phyloP scores from a whole-genome alignment of 2,888 invertebrate genomes.

The Keiferia lycopersicella region DNA sequence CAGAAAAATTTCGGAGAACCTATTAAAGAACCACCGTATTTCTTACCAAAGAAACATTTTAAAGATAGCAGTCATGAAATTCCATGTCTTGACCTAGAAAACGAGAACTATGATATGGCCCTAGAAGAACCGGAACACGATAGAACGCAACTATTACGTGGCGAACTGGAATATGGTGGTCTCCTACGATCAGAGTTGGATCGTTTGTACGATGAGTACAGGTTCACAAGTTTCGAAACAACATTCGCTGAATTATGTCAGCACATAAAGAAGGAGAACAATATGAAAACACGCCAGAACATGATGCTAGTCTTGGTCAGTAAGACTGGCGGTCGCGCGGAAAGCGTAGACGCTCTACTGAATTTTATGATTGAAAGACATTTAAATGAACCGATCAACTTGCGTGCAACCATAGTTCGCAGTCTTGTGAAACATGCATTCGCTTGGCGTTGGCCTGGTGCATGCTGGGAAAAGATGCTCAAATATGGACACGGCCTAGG shows the following conservation, averaged over 20 bases:
- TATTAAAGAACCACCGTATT: constrained; percentile 44
- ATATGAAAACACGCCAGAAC: too few species aligned
- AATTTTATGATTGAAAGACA: constrained; percentile 47
- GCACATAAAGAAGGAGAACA: too few species aligned
- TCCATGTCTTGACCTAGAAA: constrained; percentile 32
- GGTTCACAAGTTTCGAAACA: constrained; percentile 54
- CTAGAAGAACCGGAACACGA: neutral
- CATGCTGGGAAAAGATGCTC: constrained; percentile 51
- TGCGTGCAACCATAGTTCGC: constrained; percentile 58
- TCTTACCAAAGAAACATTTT: constrained; percentile 31
- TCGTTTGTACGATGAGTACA: constrained; percentile 55
- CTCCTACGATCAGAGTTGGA: constrained; percentile 40
- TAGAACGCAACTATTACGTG: too few species aligned
- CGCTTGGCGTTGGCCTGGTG: constrained; percentile 56
- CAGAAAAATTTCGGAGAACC: constrained; percentile 38
- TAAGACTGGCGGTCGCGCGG: constrained; percentile 56
- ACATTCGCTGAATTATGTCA: constrained; percentile 53
- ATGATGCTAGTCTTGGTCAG: constrained; percentile 65
- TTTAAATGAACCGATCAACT: constrained; percentile 55
- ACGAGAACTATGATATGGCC: neutral
- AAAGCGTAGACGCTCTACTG: constrained; percentile 48
- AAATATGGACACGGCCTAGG: constrained; percentile 56
- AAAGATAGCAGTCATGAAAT: constrained; percentile 4
- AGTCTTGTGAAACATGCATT: constrained; percentile 59
- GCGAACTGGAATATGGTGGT: neutral